Conservation (phyloP, 2,113 vertebrate species). For the Cromileptes altivelis region DNA sequence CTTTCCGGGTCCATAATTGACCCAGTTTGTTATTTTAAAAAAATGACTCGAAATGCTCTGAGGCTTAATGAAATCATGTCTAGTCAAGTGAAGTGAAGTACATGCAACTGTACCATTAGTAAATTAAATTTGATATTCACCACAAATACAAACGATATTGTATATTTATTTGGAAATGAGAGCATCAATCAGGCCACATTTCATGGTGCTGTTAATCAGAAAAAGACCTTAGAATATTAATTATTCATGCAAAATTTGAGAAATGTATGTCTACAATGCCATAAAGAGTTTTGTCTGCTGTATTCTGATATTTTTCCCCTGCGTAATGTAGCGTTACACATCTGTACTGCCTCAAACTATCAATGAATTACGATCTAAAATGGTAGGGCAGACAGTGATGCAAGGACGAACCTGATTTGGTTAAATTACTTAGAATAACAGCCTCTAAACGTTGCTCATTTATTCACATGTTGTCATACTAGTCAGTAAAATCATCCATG, state of each 20-base stretch:
- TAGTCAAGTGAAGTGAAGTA: conserved; percentile 14
- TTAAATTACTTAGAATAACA: background rate
- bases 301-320: conserved; percentile 1
- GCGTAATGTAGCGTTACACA: background rate
- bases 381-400: conserved; percentile 1
- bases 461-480: conserved; percentile 19
- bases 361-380: conserved; percentile 21
- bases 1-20: conserved; percentile 24
- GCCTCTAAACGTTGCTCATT: background rate
- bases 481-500: conserved; percentile 15
- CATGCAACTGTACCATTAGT: conserved; percentile 34
- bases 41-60: conserved; percentile 2
- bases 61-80: background rate
- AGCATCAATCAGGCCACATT: background rate
- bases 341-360: conserved; percentile 4
- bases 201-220: background rate
- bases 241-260: background rate
- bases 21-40: conserved; percentile 24
- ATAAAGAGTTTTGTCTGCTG: background rate
- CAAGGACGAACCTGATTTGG: background rate
- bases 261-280: background rate
- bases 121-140: background rate
- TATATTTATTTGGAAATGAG: background rate
- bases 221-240: background rate
- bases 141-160: conserved; percentile 2